Conservation (phyloP, 2,797 vertebrate species). For the Sebastes dallii region DNA sequence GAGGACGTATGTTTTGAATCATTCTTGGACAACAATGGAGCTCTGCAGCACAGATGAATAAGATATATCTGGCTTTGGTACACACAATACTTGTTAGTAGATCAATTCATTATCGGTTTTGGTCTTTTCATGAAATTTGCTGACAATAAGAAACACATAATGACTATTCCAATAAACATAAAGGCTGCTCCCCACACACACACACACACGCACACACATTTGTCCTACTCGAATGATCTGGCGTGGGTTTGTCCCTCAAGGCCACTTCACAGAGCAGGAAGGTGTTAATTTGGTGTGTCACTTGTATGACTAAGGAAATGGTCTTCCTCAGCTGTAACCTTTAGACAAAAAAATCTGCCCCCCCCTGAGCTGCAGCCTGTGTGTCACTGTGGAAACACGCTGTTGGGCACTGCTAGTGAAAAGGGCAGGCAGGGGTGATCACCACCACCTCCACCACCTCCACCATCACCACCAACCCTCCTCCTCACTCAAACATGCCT, state of each 20-base stretch:
- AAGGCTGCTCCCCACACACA: not conserved
- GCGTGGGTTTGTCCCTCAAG: conserved; percentile 33
- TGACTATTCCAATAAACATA: no score
- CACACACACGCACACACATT: not conserved
- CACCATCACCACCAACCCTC: not conserved
- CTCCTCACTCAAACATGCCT: not conserved
- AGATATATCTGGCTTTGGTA: not conserved
- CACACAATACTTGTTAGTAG: no score
- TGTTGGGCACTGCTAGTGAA: conserved; percentile 18
- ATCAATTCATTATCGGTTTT: not conserved
- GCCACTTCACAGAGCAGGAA: conserved; percentile 47
- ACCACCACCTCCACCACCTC: not conserved
- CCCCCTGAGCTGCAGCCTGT: conserved; percentile 6
- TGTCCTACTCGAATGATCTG: conserved; percentile 4
- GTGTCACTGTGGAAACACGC: conserved; percentile 24
- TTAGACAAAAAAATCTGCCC: conserved; percentile 23
- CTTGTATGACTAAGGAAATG: conserved; percentile 37
- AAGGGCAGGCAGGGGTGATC: conserved; percentile 27
- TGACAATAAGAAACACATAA: not conserved
- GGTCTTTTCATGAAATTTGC: not conserved
- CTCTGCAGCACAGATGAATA: not conserved
- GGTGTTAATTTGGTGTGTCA: conserved; percentile 64
- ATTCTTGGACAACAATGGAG: not conserved
- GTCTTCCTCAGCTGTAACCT: conserved; percentile 51
- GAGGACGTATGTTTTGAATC: not conserved